Evolutionary conservation across 2,888 invertebrate species (phyloP), one percentile per base, ranked within the genome.

Genomic region (Cartodere bifasciata): DNA sequence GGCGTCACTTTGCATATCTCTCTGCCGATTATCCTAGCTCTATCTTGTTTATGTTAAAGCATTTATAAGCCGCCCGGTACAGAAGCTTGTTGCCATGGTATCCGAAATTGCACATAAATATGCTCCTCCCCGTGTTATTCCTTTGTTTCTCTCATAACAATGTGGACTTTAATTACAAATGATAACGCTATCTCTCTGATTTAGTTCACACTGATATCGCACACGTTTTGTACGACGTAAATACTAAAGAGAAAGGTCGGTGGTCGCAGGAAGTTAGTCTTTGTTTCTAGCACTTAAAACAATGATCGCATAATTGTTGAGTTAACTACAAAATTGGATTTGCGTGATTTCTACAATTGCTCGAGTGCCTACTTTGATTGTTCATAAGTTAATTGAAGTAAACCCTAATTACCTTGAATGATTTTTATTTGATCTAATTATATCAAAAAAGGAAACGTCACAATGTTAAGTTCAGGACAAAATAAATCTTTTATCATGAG

Each of bases 31-130:
- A 34, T 28, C 34, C 20, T 29, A 26, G 24, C 34, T 34, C 34
- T 34, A 34, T 34, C 34, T 34, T 34, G 34, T 34, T 34, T 34
- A 34, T 34, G 34, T 26, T 34, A 23, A 17, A 34, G 29, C 34
- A 34, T 29, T 34, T 23, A 34, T 34, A 34, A 34, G 34, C 34
- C 34, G 29, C 29, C 24, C 21, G 14, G 24, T 6, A 6, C 6
- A 12, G 6, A 7, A 6, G 25, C 17, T 23, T 25, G 39, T 41
- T 45, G 39, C 45, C 44, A 41, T 44, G 44, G 42, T 37, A 39
- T 40, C 43, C 42, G 41, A 46, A 49, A 49, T 49, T 47, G 44
- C 47, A 48, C 46, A 49, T 48, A 49, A 48, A 49, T 46, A 46
- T 43, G 44, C 45, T 43, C 40, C 35, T 37, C 37, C 39, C 37